A percentile compares a stretch with the other conserved stretches of the same genome.
These are phyloP conservation scores for Acanthisitta chloris DNA, from an alignment of 2,113 vertebrate species.

Conservation along the genomic window DNA sequence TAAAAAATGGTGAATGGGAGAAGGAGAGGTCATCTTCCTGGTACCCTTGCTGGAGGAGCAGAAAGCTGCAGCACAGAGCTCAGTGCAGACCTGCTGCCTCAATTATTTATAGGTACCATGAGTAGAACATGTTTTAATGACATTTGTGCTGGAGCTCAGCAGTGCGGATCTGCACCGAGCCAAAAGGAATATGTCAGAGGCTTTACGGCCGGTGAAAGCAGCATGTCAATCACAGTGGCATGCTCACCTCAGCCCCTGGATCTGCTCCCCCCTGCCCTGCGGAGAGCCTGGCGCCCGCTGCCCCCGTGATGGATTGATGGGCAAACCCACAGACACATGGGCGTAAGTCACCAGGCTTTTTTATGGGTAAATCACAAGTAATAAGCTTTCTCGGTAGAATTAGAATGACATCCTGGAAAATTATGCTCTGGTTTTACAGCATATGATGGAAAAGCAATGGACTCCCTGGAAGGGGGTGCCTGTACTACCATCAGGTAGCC, in stretches of 20 bases:
- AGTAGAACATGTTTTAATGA: slow-evolving; percentile 50
- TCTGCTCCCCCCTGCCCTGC: not conserved
- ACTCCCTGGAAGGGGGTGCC: not conserved
- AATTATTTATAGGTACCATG: slow-evolving; percentile 60
- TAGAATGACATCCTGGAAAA: slow-evolving; percentile 60
- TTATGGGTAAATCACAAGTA: slow-evolving; percentile 50
- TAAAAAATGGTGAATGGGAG: not conserved
- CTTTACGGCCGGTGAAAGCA: not conserved
- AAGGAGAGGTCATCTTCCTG: not conserved
- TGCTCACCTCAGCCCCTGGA: not conserved
- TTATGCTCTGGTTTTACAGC: slow-evolving; percentile 2
- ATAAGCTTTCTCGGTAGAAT: slow-evolving; percentile 54
- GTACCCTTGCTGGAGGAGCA: not conserved
- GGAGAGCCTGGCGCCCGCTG: not conserved
- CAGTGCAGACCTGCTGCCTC: slow-evolving; percentile 25
- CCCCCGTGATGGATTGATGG: slow-evolving; percentile 13
- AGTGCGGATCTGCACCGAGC: not conserved
- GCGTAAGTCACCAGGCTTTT: not conserved
- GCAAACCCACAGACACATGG: not conserved
- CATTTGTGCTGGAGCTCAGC: slow-evolving; percentile 48
- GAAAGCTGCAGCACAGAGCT: not conserved
- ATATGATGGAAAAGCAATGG: not conserved
- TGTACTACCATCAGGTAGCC: not conserved
- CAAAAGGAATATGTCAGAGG: slow-evolving; percentile 35
- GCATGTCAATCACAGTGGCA: slow-evolving; percentile 19